Conservation (phyloP, 2,113 vertebrate species). For the Odontophorus gujanensis region DNA sequence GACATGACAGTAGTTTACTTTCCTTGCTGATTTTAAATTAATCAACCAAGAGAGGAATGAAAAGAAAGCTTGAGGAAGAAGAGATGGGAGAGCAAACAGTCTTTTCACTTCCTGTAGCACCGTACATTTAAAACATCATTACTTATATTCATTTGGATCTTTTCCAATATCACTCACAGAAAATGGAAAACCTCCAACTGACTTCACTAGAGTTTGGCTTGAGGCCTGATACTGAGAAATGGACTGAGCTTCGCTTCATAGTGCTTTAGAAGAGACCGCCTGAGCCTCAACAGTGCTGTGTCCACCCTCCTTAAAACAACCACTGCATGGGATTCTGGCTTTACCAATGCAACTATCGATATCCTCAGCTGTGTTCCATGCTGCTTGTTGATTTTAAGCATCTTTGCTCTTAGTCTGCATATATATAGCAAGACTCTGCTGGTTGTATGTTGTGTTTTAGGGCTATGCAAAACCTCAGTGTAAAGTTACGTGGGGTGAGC, state of each 20-base stretch:
- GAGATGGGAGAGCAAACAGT: background rate
- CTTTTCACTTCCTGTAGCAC: background rate
- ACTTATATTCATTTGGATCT: constrained; percentile 29
- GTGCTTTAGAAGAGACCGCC: background rate
- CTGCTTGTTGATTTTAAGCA: background rate
- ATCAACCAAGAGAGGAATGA: background rate
- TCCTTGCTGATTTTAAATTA: background rate
- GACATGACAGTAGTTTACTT: background rate
- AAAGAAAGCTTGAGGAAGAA: background rate
- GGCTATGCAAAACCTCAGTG: background rate
- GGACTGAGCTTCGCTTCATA: background rate
- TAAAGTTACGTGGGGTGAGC: background rate
- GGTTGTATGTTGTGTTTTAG: background rate
- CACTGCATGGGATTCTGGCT: background rate
- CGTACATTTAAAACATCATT: constrained; percentile 16
- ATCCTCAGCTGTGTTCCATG: background rate
- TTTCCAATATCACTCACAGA: constrained; percentile 55
- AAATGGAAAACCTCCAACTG: constrained; percentile 44
- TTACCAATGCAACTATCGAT: background rate
- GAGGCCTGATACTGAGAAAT: constrained; percentile 1
- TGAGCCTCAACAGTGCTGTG: background rate
- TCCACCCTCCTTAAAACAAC: background rate
- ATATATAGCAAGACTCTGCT: background rate
- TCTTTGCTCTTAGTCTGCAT: background rate
- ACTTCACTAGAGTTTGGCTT: constrained; percentile 50